Conservation (phyloP, 1,140 invertebrate genomes). For the Paraescarpia echinospica region DNA sequence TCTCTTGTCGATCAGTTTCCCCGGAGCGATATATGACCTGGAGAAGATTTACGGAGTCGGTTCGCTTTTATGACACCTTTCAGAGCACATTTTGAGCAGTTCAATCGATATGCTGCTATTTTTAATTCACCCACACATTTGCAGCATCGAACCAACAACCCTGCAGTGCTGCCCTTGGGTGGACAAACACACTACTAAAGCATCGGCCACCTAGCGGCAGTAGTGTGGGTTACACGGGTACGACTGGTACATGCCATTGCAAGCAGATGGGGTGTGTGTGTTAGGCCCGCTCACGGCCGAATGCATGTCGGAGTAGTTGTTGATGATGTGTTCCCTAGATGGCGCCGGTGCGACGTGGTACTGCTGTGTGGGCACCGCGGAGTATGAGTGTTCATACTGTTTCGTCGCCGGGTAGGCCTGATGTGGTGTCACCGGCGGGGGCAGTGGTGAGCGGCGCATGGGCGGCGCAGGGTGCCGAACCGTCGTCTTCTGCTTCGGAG, state of each 20-base stretch:
- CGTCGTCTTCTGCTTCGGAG: constrained; percentile 12
- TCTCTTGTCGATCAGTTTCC: background rate
- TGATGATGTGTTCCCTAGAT: constrained; percentile 8
- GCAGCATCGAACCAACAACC: background rate
- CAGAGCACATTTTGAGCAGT: background rate
- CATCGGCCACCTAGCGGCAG: background rate
- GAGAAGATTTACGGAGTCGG: background rate
- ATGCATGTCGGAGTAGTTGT: constrained; percentile 9
- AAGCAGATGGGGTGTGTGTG: background rate
- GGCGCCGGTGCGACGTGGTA: background rate
- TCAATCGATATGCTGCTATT: background rate
- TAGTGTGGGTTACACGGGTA: background rate
- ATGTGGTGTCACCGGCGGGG: background rate
- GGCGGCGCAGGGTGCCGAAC: background rate
- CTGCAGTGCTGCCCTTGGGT: background rate
- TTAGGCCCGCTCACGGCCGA: background rate
- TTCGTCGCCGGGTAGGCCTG: background rate
- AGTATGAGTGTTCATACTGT: background rate
- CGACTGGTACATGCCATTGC: background rate
- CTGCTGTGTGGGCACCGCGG: background rate
- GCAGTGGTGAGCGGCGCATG: background rate
- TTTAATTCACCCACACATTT: background rate
- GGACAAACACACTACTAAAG: background rate
- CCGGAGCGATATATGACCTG: background rate
- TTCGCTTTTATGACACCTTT: background rate